Evolutionary conservation across 2,113 vertebrate genomes (phyloP).

Genomic region (Trichomycterus rosablanca): DNA sequence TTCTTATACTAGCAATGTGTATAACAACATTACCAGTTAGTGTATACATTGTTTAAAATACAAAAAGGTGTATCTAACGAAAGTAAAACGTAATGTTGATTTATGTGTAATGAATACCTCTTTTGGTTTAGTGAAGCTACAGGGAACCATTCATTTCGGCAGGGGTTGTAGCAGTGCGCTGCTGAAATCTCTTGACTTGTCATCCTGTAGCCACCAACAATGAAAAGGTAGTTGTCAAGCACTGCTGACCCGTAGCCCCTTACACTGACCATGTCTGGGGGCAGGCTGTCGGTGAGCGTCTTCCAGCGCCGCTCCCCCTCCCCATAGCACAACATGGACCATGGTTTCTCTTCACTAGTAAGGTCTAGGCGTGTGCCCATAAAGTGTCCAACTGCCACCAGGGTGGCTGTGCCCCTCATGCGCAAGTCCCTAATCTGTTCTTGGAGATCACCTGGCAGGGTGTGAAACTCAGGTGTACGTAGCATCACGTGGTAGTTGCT

Average conservation of each 20-base stretch:
- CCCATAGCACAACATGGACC: conserved; percentile 83
- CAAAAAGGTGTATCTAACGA: too few species aligned
- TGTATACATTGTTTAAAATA: too few species aligned
- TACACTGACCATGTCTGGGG: conserved; percentile 81
- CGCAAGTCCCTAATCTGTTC: conserved; percentile 76
- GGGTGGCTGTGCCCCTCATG: conserved; percentile 77
- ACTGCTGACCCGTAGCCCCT: conserved; percentile 80
- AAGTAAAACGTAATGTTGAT: too few species aligned
- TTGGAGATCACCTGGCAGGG: conserved; percentile 60
- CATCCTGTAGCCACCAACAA: conserved; percentile 84
- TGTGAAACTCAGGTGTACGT: conserved; percentile 69
- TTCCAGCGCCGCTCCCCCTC: conserved; percentile 82
- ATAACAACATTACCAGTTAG: too few species aligned
- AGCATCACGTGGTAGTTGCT: conserved; percentile 83
- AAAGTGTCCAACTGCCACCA: conserved; percentile 82
- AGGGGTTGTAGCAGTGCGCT: conserved; percentile 89
- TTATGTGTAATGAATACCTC: too few species aligned
- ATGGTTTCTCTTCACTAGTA: conserved; percentile 70
- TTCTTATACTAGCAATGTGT: too few species aligned
- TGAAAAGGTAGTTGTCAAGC: conserved; percentile 91
- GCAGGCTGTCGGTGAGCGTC: conserved; percentile 76
- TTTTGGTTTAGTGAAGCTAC: conserved; percentile 93
- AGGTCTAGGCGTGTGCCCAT: conserved; percentile 64
- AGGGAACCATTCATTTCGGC: conserved; percentile 84
- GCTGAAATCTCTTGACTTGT: conserved; percentile 89